Base-by-base conservation (phyloP, 2,113 vertebrate species). In the Vulpes lagopus region DNA sequence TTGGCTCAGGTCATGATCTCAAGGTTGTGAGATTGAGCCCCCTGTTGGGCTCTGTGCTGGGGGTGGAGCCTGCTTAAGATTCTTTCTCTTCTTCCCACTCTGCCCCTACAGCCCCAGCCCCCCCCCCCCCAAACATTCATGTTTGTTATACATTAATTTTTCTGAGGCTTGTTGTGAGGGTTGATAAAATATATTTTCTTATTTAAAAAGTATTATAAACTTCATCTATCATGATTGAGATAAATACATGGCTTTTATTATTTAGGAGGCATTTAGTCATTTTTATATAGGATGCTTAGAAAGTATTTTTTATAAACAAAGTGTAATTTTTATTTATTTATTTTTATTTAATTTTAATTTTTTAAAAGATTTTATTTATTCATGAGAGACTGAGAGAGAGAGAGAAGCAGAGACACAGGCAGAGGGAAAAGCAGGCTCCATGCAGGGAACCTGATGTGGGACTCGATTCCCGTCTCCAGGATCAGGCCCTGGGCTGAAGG, bases 181-280 rank as follows among this genome's bases (percentile, higher is more conserved):
- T 55, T 84, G 32, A 60, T 64, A 11, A 93, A 65, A 51, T 60
- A 64, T 20, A 78, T 85, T 88, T 93, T 91, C 38, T 84, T 91
- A 53, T 76, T 55, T 91, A 38, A 85, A 35, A 76, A 55, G 1
- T 83, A 89, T 65, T 69, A 69, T n/a, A 94, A 89, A 83, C 60
- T 91, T 80, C 17, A 93, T 79, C 3, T 74, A 5, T 86, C 22
- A n/a, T 78, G 76, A 62, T 60, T 93, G 74, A 91, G 14, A 51
- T 93, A 32, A 88, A 57, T 59, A 23, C 35, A 3, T 78, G 53
- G 22, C 35, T 88, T 91, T 91, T 87, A 84, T 93, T 83, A 83
- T 76, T 92, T 30, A 81, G 82, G 57, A 81, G 51, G 79, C 20
- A 74, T 95, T 76, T 69, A 71, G 25, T 95, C 30, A 57, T 91